Base-by-base conservation (phyloP, 2,113 vertebrate genomes). In the Gnathonemus longibarbis region DNA sequence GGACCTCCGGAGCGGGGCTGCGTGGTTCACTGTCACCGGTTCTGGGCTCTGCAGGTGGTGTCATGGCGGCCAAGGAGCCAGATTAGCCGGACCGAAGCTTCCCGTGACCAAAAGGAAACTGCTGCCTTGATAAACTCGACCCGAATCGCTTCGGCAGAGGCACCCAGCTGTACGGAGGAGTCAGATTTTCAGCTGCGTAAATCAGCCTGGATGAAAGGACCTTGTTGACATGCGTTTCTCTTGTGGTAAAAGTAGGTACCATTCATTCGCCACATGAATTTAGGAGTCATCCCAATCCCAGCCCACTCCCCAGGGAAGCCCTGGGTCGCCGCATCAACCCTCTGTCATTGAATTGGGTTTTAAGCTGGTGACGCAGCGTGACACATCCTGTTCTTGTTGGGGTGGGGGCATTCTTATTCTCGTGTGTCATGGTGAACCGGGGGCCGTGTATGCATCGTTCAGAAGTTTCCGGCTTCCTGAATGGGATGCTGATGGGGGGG, bases 291-390 rank as follows among this genome's bases (percentile, higher is more conserved):
- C 88, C 24, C 39, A 21, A 11, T 53, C n/a, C 35, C 8, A 15
- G 5, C 0, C 52, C 87, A 21, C 58, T 62, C n/a, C 21, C 87
- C 24, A 21, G n/a, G 42, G 24, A 48, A 88, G 19, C 45, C 5
- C 49, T 21, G 42, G 2, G 24, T 6, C 19, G 5, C 89, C 3
- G 74, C 35, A 24, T 31, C 24, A 48, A 52, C 11, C 52, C 35
- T 58, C 56, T 84, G 21, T 46, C 19, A 45, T 19, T 84, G 50
- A 62, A 89, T 17, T 21, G 74, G 48, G 4, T 8, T 56, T 53
- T 53, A 56, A 89, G 77, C 74, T 56, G 46, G 49, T 52, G 74
- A 56, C 3, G 52, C 74, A 83, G 88, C 42, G 88, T 83, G 88
- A 56, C 50, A 45, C 74, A 83, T 89, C 74, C 88, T 84, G 74